Evolutionary conservation across 2,113 vertebrate genomes (phyloP).

Genomic region (Pelusios castaneus): DNA sequence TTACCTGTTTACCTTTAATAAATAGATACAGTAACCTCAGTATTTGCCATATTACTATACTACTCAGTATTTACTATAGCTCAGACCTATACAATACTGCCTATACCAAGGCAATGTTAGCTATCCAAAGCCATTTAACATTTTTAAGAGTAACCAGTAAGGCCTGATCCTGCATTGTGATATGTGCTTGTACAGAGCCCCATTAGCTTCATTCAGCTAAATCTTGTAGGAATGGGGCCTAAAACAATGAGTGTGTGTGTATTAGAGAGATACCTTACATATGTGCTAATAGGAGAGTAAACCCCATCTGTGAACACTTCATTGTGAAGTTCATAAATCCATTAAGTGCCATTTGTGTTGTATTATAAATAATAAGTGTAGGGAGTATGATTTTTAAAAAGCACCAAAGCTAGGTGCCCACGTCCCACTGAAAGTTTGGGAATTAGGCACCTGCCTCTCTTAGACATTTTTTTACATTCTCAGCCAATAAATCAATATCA

Average conservation of each 20-base stretch:
- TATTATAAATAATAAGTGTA: not conserved
- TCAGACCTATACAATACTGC: not conserved
- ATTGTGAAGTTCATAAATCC: not conserved
- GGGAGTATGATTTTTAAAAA: not conserved
- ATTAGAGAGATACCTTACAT: not conserved
- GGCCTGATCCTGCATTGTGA: not conserved
- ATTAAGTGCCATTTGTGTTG: not conserved
- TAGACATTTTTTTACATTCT: not conserved
- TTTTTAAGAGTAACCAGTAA: not conserved
- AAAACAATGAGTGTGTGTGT: not conserved
- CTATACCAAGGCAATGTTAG: not conserved
- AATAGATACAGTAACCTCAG: not conserved
- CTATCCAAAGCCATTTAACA: not conserved
- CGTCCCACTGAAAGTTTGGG: not conserved
- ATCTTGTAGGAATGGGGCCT: not conserved
- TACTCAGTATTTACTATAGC: not conserved
- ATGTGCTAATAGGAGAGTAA: not conserved
- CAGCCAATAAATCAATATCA: not conserved
- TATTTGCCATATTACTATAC: not conserved
- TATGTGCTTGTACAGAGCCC: not conserved
- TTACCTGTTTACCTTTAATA: accelerated
- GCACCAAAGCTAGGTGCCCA: not conserved
- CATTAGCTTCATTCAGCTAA: not conserved
- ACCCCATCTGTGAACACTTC: not conserved
- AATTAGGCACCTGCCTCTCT: not conserved